Evolutionary conservation across 2,797 vertebrate genomes (phyloP), one percentile per base, ranked within the genome.

Genomic region (Paramormyrops hopkinsi): DNA sequence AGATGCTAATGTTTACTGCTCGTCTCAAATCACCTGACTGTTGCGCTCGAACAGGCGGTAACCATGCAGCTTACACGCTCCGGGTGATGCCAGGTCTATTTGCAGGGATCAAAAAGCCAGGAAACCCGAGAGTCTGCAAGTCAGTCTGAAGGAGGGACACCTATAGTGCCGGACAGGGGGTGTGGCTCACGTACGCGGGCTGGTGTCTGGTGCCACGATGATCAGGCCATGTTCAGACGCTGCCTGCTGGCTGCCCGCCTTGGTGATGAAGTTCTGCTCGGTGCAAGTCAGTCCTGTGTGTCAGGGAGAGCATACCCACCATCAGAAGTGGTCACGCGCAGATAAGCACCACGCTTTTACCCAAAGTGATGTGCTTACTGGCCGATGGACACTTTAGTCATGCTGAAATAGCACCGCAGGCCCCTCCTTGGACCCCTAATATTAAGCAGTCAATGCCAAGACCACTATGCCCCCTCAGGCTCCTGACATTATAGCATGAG

Each of bases 261-360:
- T 99, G 0, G 97, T 97, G 94, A 99, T 98, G 92, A 99, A 98
- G 92, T 99, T 99, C 93, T 99, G 98, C 91, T 99, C 98, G 0
- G 97, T 98, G 84, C 98, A 99, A 0, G 98, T 98, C 93, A 99
- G 93, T 17, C 98, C 97, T 97, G 86, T 12, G 92, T 8, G 29
- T 25, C 22, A 11, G 22, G 9, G 46, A 51, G 22, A 46, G 82
- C 41, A 50, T n/a, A n/a, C 19, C 19, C 41, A 48, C 6, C 2
- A 0, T 84, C 22, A 46, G 65, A 14, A 33, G 25, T 14, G 65
- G 65, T 33, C 22, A 69, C 65, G 4, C 1, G 5, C 29, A 37
- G 29, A 37, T 17, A 33, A 14, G 69, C 33, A 25, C 3, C 12
- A 41, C 7, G 11, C 4, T 17, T 41, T 41, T 76, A 41, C 33